Conservation (phyloP, 2,113 vertebrate species). For the Mystacornis crossleyi region DNA sequence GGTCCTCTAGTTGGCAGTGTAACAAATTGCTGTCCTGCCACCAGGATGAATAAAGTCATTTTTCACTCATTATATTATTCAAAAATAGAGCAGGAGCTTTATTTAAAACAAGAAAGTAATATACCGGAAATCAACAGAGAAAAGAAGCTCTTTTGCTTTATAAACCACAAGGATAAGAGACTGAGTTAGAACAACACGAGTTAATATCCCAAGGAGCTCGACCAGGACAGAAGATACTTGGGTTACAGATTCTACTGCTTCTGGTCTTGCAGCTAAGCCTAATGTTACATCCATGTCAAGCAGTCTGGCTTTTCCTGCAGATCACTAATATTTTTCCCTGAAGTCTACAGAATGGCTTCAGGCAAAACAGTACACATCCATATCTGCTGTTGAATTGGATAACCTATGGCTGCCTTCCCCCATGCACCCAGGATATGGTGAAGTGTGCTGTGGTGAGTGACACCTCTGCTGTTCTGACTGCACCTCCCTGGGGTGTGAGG, state of each 20-base stretch:
- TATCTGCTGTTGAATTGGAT: not conserved
- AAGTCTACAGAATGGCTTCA: not conserved
- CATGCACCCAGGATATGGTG: not conserved
- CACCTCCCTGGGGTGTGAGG: not conserved
- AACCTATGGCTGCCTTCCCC: not conserved
- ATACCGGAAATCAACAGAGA: slow-evolving; percentile 7
- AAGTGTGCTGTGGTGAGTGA: not conserved
- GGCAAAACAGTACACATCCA: not conserved
- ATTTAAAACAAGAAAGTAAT: slow-evolving; percentile 38
- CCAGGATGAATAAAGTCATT: slow-evolving; percentile 26
- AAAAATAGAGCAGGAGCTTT: slow-evolving; percentile 51
- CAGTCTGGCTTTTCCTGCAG: not conserved
- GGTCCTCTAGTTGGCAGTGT: slow-evolving; percentile 36
- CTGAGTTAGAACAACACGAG: not conserved
- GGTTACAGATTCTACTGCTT: not conserved
- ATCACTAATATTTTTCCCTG: not conserved
- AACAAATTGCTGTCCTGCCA: slow-evolving; percentile 38
- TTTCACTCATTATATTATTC: slow-evolving; percentile 47
- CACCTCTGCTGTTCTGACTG: not conserved
- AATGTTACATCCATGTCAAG: not conserved
- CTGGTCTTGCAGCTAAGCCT: not conserved
- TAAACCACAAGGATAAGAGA: not conserved
- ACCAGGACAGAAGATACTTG: not conserved
- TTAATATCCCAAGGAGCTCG: not conserved
- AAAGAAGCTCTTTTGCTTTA: not conserved